Base-by-base conservation (phyloP, 2,797 vertebrate species). In the Psittacula derbiana region DNA sequence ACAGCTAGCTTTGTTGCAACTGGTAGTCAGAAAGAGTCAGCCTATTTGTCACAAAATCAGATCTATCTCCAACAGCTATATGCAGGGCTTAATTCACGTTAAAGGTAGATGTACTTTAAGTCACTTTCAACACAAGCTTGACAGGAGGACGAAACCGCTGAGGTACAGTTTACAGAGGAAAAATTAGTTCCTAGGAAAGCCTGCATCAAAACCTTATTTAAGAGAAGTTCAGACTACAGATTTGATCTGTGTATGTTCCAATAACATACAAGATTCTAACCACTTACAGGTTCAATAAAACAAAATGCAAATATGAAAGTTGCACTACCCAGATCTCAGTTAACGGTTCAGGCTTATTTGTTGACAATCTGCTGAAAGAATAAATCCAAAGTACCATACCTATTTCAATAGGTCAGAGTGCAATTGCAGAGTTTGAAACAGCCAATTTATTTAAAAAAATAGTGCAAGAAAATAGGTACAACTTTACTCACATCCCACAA, bases 171-270 rank as follows among this genome's bases (percentile, higher is more conserved):
- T 40, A 90, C 33, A 1, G 0, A 86, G 16, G 9, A 46, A 72
- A 80, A 92, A 75, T 4, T 0, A 87, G 65, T 50, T 75, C 21
- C 53, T 30, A 4, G 43, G 13, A 28, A 87, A 69, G 8, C 16
- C 20, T 4, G 0, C 15, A 8, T 76, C 49, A 66, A 21, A 12
- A 19, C 7, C 12, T 44, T 80, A 57, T 31, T n/a, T 4, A 10
- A 27, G 30, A 61, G 43, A 47, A n/a, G 27, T 25, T 74, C 60
- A 62, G 24, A 72, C 5, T 15, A 60, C 38, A 62, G 53, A 18
- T 60, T 38, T 74, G 23, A 36, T 20, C 50, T n/a, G 19, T 7
- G 7, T 11, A 57, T 10, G 11, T 30, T 73, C 41, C 0, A 0
- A 75, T 14, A 38, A 50, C 10, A 5, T 31, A 58, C 24, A 67